These are phyloP conservation scores for Spea hammondii DNA, from an alignment of 2,797 vertebrate genomes.

Conservation along the genomic window DNA sequence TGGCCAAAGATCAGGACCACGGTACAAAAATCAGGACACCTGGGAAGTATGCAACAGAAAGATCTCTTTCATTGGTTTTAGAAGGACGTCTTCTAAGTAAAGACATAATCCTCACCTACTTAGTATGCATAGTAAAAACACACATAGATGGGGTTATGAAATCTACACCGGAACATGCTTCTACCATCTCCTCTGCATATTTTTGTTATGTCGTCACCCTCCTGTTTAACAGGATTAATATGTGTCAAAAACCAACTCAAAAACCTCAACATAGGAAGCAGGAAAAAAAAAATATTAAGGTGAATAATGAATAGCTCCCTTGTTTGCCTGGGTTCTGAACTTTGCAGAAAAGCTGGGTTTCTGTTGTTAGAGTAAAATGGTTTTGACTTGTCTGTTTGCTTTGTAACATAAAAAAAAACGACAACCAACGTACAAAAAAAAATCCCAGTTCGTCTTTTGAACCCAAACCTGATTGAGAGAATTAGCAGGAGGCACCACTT, in stretches of 20 bases:
- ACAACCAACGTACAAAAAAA: conserved; percentile 23
- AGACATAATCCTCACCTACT: too few relatives aligned
- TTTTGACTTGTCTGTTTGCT: conserved; percentile 50
- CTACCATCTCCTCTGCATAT: conserved; percentile 20
- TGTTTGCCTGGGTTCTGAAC: conserved; percentile 38
- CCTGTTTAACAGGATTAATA: conserved; percentile 45
- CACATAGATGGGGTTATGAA: background rate
- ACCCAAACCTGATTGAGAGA: conserved; percentile 30
- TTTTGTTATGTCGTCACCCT: conserved; percentile 34
- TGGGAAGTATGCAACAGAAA: too few relatives aligned
- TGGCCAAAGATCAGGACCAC: too few relatives aligned
- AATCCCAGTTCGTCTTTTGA: conserved; percentile 35
- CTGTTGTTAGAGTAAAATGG: conserved; percentile 36
- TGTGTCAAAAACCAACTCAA: conserved; percentile 42
- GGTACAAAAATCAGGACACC: too few relatives aligned
- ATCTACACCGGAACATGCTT: background rate
- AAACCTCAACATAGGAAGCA: conserved; percentile 39
- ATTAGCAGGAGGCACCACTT: conserved; percentile 35
- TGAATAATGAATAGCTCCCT: conserved; percentile 41
- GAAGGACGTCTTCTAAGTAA: too few relatives aligned
- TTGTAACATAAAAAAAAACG: conserved; percentile 15
- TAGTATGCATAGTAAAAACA: too few relatives aligned
- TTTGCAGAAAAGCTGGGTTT: conserved; percentile 10
- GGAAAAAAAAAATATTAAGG: conserved; percentile 27
- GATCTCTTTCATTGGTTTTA: too few relatives aligned